Evolutionary conservation across 2,888 invertebrate genomes (phyloP), one percentile per base, ranked within the genome.

Genomic region (Pristionchus exspectatus): DNA sequence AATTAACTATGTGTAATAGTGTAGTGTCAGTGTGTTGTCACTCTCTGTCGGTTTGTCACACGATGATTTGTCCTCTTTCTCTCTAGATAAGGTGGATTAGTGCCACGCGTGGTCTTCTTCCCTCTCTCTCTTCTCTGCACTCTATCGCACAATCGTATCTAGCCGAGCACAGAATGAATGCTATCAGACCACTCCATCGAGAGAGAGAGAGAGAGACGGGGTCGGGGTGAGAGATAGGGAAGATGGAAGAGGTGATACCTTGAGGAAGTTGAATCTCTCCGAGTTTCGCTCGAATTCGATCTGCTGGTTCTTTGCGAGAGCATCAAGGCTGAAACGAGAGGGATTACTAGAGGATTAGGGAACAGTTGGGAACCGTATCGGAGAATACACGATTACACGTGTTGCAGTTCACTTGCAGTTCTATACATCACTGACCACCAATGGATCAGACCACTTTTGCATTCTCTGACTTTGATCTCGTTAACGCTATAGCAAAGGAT

Each of bases 251-350:
- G 30, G n/a, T 14, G 33, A 21, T 95, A 97, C 98, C 97, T 99
- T 99, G 21, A 99, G 96, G 95, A 99, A 99, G 94, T 97, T 97
- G 95, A 99, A 99, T 92, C 99, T 96, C 95, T 99, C 99, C 94
- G 97, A 97, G 95, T 99, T 99, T 91, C 99, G 97, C 94, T 97
- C 97, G 95, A 99, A 99, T 95, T 99, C 99, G 88, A 98, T 95
- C 90, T 97, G 97, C 95, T 99, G 97, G 95, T 99, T 99, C 95
- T 98, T 97, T 93, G 97, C 96, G 87, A 98, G 95, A 0, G 99
- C 97, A 95, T 98, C 97, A 0, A 97, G 96, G 88, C 98, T 98
- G 96, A 91, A 96, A 96, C 3, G 33, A 89, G 89, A 90, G 50
- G 81, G 50, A 38, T 66, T 84, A 84, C 1, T 16, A 16, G 84